Evolutionary conservation across 2,113 vertebrate species (phyloP).

Genomic region (Setophaga petechia): DNA sequence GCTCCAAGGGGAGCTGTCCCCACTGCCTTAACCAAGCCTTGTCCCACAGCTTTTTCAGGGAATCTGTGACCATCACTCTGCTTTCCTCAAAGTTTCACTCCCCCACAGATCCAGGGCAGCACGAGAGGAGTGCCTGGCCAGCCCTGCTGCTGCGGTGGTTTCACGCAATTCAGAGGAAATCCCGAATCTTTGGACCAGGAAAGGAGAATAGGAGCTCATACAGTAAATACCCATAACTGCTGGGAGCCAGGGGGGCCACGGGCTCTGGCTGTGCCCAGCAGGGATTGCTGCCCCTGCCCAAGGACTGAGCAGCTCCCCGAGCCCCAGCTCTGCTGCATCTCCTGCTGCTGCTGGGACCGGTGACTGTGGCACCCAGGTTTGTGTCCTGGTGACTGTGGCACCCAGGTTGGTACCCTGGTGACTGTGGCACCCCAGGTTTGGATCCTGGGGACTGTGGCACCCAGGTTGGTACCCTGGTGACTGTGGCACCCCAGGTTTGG

Average conservation of each 20-base stretch:
- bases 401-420: not conserved
- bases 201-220: constrained; percentile 37
- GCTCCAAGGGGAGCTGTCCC: not conserved
- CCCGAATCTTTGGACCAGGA: constrained; percentile 48
- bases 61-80: not conserved
- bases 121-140: constrained; percentile 57
- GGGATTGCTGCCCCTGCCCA: not conserved
- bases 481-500: not conserved
- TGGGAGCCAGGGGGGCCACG: not conserved
- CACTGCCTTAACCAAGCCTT: not conserved
- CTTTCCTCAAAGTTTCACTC: constrained; percentile 59
- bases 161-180: constrained; percentile 49
- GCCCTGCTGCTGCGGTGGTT: constrained; percentile 63
- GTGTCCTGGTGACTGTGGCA: not conserved
- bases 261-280: not conserved
- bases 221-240: not conserved
- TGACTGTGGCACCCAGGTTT: not conserved
- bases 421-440: not conserved
- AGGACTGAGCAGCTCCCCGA: not conserved
- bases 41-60: not conserved
- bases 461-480: not conserved
- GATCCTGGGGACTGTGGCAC: not conserved
- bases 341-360: not conserved
- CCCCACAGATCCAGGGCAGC: constrained; percentile 61
- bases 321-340: not conserved